Evolutionary conservation across 2,888 invertebrate species (phyloP), one percentile per base, ranked within the genome.

Genomic region (Dryococelus australis): DNA sequence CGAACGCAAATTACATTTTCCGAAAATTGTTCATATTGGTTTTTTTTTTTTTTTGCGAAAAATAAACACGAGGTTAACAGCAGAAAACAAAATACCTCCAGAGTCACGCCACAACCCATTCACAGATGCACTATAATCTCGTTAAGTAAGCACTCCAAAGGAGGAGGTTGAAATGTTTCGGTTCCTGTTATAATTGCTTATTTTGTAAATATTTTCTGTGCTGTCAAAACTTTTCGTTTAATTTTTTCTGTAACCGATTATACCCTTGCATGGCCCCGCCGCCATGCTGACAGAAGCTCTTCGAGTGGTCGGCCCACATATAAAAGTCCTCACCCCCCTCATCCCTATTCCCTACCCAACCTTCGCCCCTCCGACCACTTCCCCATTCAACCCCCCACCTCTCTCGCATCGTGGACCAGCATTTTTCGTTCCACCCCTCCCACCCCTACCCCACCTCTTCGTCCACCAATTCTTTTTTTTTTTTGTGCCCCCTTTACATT

Each of bases 341-440:
- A 87, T 88, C 88, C 89, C 88, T 89, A 87, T 89, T 89, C 89
- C 89, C 78, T 27, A 85, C 90, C 89, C 90, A 91, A 90, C 90
- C 90, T 88, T n/a, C n/a, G n/a, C n/a, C 90, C 87, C 90, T 89
- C 89, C 89, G 90, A 90, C 91, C 90, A 90, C 90, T 89, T 89
- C 90, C 91, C 91, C 91, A 91, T 92, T 91, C 91, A 92, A 92
- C 92, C 16, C 47, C 79, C 85, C n/a, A n/a, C n/a, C n/a, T n/a
- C 86, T 80, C 80, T 81, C 80, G 43, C 80, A 47, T 24, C 78
- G 43, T 27, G 43, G 81, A 86, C 80, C 80, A 86, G 65, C 65
- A 86, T 86, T 86, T 80, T 86, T 47, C 47, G 51, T 51, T 51
- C 84, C 47, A 13, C 43, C n/a, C 27, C n/a, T 27, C 43, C n/a